Conservation (phyloP, 1,140 invertebrate genomes). For the Brachystomella parvula region DNA sequence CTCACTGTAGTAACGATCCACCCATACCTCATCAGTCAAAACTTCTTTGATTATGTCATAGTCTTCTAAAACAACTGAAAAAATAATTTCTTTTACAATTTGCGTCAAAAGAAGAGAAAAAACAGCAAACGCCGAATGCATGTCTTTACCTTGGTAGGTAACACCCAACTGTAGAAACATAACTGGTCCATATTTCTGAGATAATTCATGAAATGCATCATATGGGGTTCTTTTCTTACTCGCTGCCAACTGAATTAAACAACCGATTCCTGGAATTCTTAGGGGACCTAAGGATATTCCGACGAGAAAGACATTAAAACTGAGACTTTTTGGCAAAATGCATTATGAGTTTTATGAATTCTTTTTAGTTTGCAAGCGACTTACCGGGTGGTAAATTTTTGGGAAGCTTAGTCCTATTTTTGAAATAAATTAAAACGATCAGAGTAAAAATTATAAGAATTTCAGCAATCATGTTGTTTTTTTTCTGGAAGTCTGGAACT, state of each 20-base stretch:
- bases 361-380: neutral
- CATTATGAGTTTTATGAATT: neutral
- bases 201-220: neutral
- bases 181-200: neutral
- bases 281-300: neutral
- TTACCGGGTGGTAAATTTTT: conserved; percentile 3
- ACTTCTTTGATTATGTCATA: conserved; percentile 15
- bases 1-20: conserved; percentile 2
- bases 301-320: neutral
- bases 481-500: conserved; percentile 54
- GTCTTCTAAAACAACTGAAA: conserved; percentile 1
- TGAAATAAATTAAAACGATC: neutral
- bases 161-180: neutral
- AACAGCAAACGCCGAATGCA: neutral
- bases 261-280: neutral
- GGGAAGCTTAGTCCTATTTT: neutral
- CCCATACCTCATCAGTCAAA: conserved; percentile 6
- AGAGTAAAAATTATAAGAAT: neutral
- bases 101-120: neutral
- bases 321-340: neutral
- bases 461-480: neutral
- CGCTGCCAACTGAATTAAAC: neutral
- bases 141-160: neutral
- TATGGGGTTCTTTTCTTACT: neutral
- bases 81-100: neutral